These are phyloP conservation scores for Myotis yumanensis DNA, from an alignment of 2,113 vertebrate genomes.

Conservation along the genomic window DNA sequence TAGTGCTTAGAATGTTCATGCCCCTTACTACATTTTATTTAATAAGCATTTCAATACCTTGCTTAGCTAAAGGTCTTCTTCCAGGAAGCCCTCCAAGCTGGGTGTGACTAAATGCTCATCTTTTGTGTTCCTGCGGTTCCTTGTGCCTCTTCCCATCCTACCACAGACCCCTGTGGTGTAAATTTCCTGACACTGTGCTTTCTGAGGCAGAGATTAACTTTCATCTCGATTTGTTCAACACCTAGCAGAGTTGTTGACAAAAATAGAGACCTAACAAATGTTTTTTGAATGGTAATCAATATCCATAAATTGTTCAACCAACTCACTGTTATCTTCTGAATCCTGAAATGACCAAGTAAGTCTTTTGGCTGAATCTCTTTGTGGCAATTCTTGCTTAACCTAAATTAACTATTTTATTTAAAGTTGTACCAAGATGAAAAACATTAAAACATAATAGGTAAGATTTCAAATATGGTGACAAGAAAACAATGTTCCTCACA, in stretches of 20 bases:
- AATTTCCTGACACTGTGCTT: background rate
- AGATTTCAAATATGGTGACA: background rate
- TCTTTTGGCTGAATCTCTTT: background rate
- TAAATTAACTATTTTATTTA: constrained; percentile 13
- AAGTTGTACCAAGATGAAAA: background rate
- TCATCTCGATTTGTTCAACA: background rate
- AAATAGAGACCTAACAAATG: background rate
- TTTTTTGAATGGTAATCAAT: background rate
- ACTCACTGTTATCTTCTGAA: background rate
- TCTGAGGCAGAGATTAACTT: background rate
- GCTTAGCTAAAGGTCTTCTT: background rate
- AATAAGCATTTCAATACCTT: background rate
- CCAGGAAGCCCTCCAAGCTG: background rate
- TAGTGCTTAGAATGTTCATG: background rate
- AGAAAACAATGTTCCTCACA: background rate
- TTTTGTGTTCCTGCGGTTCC: background rate
- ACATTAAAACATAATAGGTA: background rate
- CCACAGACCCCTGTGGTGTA: background rate
- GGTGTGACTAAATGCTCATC: background rate
- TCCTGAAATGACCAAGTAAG: background rate
- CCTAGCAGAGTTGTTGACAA: background rate
- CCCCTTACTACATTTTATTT: background rate
- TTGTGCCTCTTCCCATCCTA: background rate
- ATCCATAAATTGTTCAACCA: background rate
- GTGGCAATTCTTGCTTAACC: background rate